These are phyloP conservation scores for Apodemia duryi DNA, from an alignment of 2,888 invertebrate genomes.

Conservation along the genomic window DNA sequence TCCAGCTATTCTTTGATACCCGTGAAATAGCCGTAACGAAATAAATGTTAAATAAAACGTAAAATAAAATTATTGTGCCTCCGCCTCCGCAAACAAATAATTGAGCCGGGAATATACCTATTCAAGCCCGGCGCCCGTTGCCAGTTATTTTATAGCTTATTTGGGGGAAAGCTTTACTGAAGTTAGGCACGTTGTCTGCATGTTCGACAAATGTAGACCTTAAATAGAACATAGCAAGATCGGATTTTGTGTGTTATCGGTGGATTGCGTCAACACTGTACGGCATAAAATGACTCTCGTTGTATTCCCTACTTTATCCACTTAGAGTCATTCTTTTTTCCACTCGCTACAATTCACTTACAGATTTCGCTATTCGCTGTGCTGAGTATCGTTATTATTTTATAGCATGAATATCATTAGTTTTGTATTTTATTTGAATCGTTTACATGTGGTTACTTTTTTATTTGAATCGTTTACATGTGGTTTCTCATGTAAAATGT, in stretches of 20 bases:
- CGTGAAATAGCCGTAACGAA: constrained; percentile 79
- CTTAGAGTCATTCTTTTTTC: constrained; percentile 76
- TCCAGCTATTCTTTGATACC: constrained; percentile 77
- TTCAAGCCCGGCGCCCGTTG: constrained; percentile 55
- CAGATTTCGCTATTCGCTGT: constrained; percentile 60
- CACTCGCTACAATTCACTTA: constrained; percentile 78
- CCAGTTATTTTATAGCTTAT: constrained; percentile 77
- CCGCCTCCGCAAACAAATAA: constrained; percentile 79
- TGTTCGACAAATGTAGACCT: constrained; percentile 51
- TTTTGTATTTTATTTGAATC: constrained; percentile 23
- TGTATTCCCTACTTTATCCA: constrained; percentile 74
- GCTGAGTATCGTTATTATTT: constrained; percentile 57
- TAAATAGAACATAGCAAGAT: constrained; percentile 43
- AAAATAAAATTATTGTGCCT: constrained; percentile 79
- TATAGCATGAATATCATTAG: constrained; percentile 51
- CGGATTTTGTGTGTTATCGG: constrained; percentile 39
- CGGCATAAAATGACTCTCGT: constrained; percentile 77
- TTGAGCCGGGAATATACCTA: constrained; percentile 62
- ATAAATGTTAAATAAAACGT: constrained; percentile 80
- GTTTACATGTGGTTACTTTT: constrained; percentile 17
- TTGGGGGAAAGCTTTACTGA: constrained; percentile 79
- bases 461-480: constrained; percentile 25
- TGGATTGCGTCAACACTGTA: constrained; percentile 60
- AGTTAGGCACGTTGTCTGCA: constrained; percentile 66
- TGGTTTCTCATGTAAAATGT: neutral